Base-by-base conservation (phyloP, 2,888 invertebrate genomes). In the Ochropleura leucogaster region DNA sequence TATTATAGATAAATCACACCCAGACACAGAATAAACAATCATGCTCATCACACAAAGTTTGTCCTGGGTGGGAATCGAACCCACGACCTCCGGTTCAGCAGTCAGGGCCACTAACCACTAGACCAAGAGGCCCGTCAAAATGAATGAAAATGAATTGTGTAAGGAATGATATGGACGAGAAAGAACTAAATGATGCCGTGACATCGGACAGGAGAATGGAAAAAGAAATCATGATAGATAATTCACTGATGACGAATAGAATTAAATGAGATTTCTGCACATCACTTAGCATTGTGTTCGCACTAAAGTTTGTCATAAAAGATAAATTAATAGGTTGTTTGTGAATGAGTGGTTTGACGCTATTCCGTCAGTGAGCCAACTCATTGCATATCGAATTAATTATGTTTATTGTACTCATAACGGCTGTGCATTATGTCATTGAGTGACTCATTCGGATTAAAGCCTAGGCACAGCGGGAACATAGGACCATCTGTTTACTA, bases 401-500 rank as follows among this genome's bases (percentile, higher is more conserved):
- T 60, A 85, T 84, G 73, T 65, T 46, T 57, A 73, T 74, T 70
- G 64, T 74, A 20, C 64, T 85, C 59, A 62, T 73, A 74, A 72
- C 72, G 47, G 76, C 64, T 55, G 46, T 68, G 57, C 51, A 66
- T 84, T 86, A 86, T 85, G 87, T 82, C 85, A 80, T 72, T 68
- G 42, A 47, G 18, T 86, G 85, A 87, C 57, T 85, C 83, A 87
- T 65, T 40, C 1, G 16, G 55, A 60, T 64, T 62, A 57, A 53
- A 47, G 64, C 60, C 20, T 57, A 66, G 76, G 73, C 82, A 77
- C 47, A 77, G 9, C 47, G 62, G 47, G 63, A 70, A 57, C 42
- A 55, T 14, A 7, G 2, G 51, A 46, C 72, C 68, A 72, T 72
- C 51, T 14, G 6, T 46, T 16, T 4, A 40, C 30, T 30, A 60